Conservation (phyloP, 2,797 vertebrate genomes). For the Podargus strigoides region DNA sequence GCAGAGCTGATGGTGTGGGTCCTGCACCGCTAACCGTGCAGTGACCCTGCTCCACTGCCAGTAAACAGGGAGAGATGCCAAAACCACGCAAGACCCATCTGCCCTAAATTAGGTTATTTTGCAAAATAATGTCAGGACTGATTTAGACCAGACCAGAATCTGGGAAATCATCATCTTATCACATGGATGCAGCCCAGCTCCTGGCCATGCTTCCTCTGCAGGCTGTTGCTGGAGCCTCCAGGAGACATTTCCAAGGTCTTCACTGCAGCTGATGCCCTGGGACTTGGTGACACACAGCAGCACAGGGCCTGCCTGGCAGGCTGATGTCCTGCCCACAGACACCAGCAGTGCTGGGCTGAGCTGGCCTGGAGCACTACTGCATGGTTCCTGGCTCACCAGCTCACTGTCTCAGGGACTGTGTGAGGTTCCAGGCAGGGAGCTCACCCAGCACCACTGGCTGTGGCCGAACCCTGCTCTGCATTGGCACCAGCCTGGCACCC, state of each 20-base stretch:
- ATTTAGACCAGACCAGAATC: constrained; percentile 13
- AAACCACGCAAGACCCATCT: not conserved
- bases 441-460: not conserved
- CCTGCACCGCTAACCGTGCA: rapidly evolving
- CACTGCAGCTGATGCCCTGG: not conserved
- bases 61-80: not conserved
- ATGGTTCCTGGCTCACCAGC: not conserved
- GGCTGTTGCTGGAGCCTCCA: not conserved
- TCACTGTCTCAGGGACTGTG: not conserved
- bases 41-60: not conserved
- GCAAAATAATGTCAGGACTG: not conserved
- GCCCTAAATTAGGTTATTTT: constrained; percentile 5
- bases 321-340: not conserved
- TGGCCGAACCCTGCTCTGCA: not conserved
- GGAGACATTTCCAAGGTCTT: not conserved
- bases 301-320: not conserved
- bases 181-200: not conserved
- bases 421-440: not conserved
- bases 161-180: not conserved
- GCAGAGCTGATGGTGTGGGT: not conserved
- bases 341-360: not conserved
- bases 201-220: not conserved
- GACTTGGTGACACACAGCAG: not conserved
- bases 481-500: not conserved
- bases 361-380: not conserved